phyloP scores from a whole-genome alignment of 2,797 vertebrate species.

The Odontamblyopus rebecca region DNA sequence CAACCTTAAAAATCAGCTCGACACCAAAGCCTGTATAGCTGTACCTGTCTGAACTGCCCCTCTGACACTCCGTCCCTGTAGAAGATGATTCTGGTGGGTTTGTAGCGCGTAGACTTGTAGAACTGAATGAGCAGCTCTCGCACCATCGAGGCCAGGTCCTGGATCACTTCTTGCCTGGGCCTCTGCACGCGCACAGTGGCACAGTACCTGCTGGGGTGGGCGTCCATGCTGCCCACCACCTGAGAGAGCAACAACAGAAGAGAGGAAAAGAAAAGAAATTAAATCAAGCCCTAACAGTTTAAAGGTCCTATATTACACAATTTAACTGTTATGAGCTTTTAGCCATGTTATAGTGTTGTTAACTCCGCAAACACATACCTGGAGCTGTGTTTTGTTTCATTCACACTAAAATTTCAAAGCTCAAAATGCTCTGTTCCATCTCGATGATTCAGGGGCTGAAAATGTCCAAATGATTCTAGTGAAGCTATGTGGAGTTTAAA shows the following conservation, averaged over 20 bases:
- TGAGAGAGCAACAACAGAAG: slow-evolving; percentile 39
- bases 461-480: too few species aligned
- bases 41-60: slow-evolving; percentile 96
- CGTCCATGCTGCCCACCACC: slow-evolving; percentile 99
- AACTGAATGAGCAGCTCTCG: slow-evolving; percentile 97
- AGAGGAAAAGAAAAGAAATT: neutral
- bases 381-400: too few species aligned
- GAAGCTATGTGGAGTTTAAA: too few species aligned
- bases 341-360: too few species aligned
- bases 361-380: too few species aligned
- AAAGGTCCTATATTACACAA: neutral
- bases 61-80: slow-evolving; percentile 97
- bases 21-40: neutral
- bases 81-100: slow-evolving; percentile 97
- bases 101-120: slow-evolving; percentile 98
- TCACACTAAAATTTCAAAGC: too few species aligned
- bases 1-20: too few species aligned
- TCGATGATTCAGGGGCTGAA: too few species aligned
- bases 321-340: too few species aligned
- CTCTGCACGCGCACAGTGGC: slow-evolving; percentile 97
- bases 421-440: too few species aligned
- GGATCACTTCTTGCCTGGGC: slow-evolving; percentile 96
- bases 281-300: neutral
- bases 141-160: slow-evolving; percentile 97
- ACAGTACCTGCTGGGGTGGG: slow-evolving; percentile 97